These are phyloP conservation scores for Benthosema pterotum DNA, from an alignment of 2,797 vertebrate genomes.

Conservation along the genomic window DNA sequence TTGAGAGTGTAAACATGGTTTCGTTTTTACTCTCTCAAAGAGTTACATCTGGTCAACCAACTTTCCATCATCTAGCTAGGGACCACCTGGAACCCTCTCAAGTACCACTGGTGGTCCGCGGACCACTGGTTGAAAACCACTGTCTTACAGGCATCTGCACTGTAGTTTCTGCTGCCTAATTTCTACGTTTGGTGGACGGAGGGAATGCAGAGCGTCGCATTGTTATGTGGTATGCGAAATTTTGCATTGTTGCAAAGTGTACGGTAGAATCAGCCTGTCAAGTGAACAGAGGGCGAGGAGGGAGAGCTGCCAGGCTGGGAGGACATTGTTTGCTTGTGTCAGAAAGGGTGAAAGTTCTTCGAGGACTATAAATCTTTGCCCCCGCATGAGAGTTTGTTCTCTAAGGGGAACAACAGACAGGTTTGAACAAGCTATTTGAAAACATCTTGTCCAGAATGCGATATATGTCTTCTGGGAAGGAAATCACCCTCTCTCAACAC, in stretches of 20 bases:
- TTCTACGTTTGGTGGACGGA: conserved; percentile 41
- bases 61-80: too few relatives aligned
- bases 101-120: too few relatives aligned
- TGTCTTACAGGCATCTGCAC: conserved; percentile 48
- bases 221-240: conserved; percentile 34
- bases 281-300: conserved; percentile 29
- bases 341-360: conserved; percentile 4
- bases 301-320: conserved; percentile 35
- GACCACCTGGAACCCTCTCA: too few relatives aligned
- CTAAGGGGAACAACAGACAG: conserved; percentile 34
- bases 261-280: conserved; percentile 26
- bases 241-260: conserved; percentile 35
- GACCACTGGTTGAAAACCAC: too few relatives aligned
- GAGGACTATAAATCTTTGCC: conserved; percentile 35
- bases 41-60: too few relatives aligned
- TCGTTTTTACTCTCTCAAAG: too few relatives aligned
- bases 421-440: conserved; percentile 42
- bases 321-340: conserved; percentile 18
- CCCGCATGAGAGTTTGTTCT: conserved; percentile 27
- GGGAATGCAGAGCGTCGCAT: conserved; percentile 29
- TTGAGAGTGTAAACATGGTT: too few relatives aligned
- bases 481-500: too few relatives aligned
- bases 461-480: too few relatives aligned
- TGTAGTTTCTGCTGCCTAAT: conserved; percentile 42
- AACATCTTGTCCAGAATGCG: too few relatives aligned